Conservation (phyloP, 2,888 invertebrate species). For the Nymphalis polychloros region DNA sequence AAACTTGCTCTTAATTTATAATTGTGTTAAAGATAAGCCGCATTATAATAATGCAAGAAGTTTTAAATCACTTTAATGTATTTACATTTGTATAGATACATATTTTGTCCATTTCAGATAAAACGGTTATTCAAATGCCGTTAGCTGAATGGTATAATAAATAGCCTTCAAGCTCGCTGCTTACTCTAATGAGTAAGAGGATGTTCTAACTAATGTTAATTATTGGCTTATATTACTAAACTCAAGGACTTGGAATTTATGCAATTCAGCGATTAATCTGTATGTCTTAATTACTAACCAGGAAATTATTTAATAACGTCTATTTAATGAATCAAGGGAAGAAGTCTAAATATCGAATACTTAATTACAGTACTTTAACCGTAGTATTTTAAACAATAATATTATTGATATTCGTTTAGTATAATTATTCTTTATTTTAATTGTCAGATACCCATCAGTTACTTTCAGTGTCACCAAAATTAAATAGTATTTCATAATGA, state of each 20-base stretch:
- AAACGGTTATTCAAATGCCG: not conserved
- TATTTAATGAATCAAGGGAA: not conserved
- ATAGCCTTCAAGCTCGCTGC: constrained; percentile 4
- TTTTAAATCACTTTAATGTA: not conserved
- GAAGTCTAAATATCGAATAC: not conserved
- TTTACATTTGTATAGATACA: not conserved
- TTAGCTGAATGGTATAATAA: constrained; percentile 2
- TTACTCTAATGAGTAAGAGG: constrained; percentile 27
- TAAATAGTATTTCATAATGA: too few relatives aligned
- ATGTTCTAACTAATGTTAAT: constrained; percentile 25
- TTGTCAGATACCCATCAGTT: too few relatives aligned
- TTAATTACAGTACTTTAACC: not conserved
- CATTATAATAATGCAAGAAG: too few relatives aligned
- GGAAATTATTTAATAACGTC: not conserved
- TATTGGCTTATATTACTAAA: constrained; percentile 20
- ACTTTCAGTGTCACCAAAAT: too few relatives aligned
- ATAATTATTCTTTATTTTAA: too few relatives aligned
- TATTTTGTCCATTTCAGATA: constrained; percentile 1
- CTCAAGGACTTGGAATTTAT: not conserved
- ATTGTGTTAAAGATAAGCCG: too few relatives aligned
- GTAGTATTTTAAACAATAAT: too few relatives aligned
- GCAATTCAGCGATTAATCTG: not conserved
- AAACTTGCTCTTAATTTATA: too few relatives aligned
- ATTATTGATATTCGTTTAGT: too few relatives aligned
- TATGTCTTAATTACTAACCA: not conserved